These are phyloP conservation scores for Cyprinodon variegatus DNA, from an alignment of 2,113 vertebrate genomes.

Conservation along the genomic window DNA sequence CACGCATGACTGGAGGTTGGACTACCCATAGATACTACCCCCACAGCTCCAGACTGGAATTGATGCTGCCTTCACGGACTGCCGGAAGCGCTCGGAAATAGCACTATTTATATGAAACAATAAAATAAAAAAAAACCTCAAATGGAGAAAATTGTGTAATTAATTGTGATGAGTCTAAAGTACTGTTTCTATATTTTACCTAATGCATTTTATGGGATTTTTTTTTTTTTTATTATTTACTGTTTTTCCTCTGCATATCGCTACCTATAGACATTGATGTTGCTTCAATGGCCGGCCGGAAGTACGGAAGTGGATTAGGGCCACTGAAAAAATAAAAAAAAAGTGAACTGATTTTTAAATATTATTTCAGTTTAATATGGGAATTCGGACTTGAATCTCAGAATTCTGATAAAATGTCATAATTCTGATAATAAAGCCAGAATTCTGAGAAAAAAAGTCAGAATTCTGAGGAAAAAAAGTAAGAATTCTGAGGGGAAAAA, in stretches of 20 bases:
- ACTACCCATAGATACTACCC: constrained; percentile 20
- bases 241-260: constrained; percentile 12
- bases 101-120: neutral
- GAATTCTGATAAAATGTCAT: no score
- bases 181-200: neutral
- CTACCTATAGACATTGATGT: neutral
- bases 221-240: neutral
- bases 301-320: no score
- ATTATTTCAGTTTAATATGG: no score
- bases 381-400: no score
- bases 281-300: neutral
- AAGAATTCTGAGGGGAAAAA: no score
- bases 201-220: neutral
- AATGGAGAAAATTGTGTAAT: neutral
- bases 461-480: no score
- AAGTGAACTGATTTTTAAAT: no score
- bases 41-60: constrained; percentile 26
- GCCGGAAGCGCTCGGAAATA: neutral
- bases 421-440: no score
- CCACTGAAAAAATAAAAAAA: no score
- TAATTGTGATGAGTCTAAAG: neutral
- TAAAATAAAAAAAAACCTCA: neutral
- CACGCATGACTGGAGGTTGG: constrained; percentile 49
- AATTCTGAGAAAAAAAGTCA: no score
- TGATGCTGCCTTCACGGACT: constrained; percentile 38